Evolutionary conservation across 1,140 invertebrate genomes (phyloP).

Genomic region (Drosophila quadrilineata): DNA sequence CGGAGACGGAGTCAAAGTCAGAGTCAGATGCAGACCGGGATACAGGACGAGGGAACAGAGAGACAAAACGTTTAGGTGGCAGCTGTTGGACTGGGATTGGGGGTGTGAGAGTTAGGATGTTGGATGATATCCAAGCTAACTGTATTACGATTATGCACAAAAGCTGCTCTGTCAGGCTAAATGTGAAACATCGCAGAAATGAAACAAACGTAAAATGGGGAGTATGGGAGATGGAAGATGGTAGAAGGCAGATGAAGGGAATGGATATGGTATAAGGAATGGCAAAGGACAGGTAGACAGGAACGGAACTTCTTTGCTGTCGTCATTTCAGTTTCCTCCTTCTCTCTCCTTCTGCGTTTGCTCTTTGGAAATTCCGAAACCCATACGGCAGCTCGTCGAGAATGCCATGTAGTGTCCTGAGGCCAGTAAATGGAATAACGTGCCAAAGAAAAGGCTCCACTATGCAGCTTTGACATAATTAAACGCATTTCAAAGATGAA

Average conservation of each 20-base stretch:
- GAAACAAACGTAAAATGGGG: constrained; percentile 66
- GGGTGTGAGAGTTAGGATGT: background rate
- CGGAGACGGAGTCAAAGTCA: constrained; percentile 22
- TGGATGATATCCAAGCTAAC: constrained; percentile 54
- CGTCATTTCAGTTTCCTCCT: background rate
- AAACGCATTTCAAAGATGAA: constrained; percentile 79
- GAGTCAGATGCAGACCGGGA: background rate
- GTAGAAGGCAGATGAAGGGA: background rate
- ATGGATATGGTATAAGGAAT: background rate
- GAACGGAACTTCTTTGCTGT: background rate
- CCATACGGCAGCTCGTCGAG: constrained; percentile 8
- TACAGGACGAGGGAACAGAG: background rate
- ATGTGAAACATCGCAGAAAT: constrained; percentile 71
- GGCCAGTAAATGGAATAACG: constrained; percentile 5
- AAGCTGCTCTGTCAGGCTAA: constrained; percentile 66
- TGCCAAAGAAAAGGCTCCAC: constrained; percentile 13
- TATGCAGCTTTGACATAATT: constrained; percentile 73
- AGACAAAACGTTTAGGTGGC: background rate
- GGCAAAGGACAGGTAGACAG: constrained; percentile 1
- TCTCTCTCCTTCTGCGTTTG: constrained; percentile 4
- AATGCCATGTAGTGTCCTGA: constrained; percentile 14
- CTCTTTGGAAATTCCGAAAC: constrained; percentile 4
- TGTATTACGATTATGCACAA: constrained; percentile 75
- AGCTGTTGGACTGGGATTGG: background rate
- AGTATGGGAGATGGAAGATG: constrained; percentile 4